Evolutionary conservation across 64 coral and sea anemone genomes (phyloP), one percentile per base, ranked within the genome.

Genomic region (Anthopleura sola): DNA sequence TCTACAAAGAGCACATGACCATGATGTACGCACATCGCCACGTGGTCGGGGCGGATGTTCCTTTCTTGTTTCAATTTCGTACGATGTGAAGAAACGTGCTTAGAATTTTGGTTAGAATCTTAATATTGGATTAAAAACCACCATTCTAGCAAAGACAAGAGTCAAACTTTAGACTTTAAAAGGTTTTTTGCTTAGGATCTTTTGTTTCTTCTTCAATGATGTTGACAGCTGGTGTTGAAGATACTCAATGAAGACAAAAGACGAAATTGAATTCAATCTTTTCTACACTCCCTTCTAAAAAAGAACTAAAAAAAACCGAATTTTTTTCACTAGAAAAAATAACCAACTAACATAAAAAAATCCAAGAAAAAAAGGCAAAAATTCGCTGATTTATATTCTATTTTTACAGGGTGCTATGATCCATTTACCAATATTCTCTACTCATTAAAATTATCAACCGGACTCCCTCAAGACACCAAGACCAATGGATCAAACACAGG

Each of bases 401-500:
- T 6, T 10, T 62, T 62, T 62, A 6, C 5, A 11, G 24, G 58
- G 5, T 62, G 58, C 3, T 62, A 62, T 62, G 58, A 26, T 26
- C 58, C n/a, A 62, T 26, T n/a, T 20, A 62, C 58, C n/a, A 26
- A 62, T n/a, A 62, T 62, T 62, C 24, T 62, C 6, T 26, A n/a
- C 21, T n/a, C 21, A 62, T 26, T 62, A 12, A 62, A 62, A 62
- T 10, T 26, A 62, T 8, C n/a, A 1, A 23, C 7, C 16, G 6
- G 4, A n/a, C 57, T 62, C 23, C 58, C 21, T 62, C 58, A 62
- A 62, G 21, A 62, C 21, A 62, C 21, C 23, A 21, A 62, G 21
- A 62, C 58, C 58, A 62, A 62, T 62, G 58, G 58, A 62, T n/a
- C 58, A 62, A 62, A 62, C 58, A 62, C 11, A 62, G 58, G 58